A percentile compares a stretch with the other conserved stretches of the same genome.
These are phyloP conservation scores for Asteroscopus sphinx DNA, from an alignment of 2,888 invertebrate species.

Conservation along the genomic window DNA sequence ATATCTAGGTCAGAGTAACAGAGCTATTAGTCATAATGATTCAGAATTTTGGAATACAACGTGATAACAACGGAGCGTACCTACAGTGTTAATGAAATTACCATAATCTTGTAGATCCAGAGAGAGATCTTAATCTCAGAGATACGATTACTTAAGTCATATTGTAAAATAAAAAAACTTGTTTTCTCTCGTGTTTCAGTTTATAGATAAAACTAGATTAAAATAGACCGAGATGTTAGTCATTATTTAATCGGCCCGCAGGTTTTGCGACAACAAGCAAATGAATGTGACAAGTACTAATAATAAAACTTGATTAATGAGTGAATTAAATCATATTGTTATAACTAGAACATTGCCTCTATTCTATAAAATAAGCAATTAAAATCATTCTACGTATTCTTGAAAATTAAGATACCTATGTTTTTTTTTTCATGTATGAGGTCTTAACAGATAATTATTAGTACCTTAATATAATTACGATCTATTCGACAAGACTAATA, in stretches of 20 bases:
- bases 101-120: not conserved
- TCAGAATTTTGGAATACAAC: not conserved
- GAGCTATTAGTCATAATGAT: constrained; percentile 21
- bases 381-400: not conserved
- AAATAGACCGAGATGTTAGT: not conserved
- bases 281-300: not conserved
- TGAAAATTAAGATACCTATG: too few species aligned
- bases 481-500: too few species aligned
- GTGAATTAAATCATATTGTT: not conserved
- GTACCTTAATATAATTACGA: too few species aligned
- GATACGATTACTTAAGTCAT: not conserved
- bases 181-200: not conserved
- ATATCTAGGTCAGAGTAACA: constrained; percentile 19
- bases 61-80: constrained; percentile 1
- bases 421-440: too few species aligned
- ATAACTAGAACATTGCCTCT: not conserved
- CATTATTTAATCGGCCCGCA: not conserved
- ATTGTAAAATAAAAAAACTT: too few species aligned
- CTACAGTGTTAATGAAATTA: constrained; percentile 5
- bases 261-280: not conserved
- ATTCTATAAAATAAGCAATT: not conserved
- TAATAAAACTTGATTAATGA: not conserved
- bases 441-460: too few species aligned
- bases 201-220: not conserved
- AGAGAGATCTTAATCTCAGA: not conserved